Conservation (phyloP, 2,888 invertebrate species). For the Galerucella calmariensis region DNA sequence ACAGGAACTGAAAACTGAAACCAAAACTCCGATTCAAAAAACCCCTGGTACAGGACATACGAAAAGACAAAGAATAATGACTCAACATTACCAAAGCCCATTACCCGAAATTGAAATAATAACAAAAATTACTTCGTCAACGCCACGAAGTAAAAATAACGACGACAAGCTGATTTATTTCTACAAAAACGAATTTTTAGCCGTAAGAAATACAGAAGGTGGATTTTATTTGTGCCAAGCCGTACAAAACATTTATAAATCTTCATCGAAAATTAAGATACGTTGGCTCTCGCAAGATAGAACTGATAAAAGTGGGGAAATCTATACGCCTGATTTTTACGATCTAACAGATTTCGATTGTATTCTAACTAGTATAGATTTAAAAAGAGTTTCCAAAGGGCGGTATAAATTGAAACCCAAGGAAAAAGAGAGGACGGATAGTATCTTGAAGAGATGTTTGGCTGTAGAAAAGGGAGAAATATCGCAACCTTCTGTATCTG, state of each 20-base stretch:
- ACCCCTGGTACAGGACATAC: conserved; percentile 60
- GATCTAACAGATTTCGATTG: conserved; percentile 90
- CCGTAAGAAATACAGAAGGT: conserved; percentile 90
- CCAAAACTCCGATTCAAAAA: conserved; percentile 58
- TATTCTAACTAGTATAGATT: conserved; percentile 85
- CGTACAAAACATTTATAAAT: conserved; percentile 89
- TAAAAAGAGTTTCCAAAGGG: conserved; percentile 79
- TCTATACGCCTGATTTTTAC: conserved; percentile 82
- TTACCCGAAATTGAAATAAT: conserved; percentile 81
- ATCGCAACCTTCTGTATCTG: conserved; percentile 71
- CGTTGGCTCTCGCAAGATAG: conserved; percentile 89
- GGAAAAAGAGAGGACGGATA: conserved; percentile 83
- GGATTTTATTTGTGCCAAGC: conserved; percentile 90
- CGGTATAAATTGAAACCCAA: conserved; percentile 76
- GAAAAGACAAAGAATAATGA: conserved; percentile 72
- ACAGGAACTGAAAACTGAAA: conserved; percentile 56
- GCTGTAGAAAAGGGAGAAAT: conserved; percentile 78
- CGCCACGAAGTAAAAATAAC: conserved; percentile 68
- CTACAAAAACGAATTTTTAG: conserved; percentile 92
- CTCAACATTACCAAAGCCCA: conserved; percentile 86
- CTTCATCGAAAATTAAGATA: conserved; percentile 86
- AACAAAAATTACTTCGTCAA: conserved; percentile 75
- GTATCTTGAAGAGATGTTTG: conserved; percentile 85
- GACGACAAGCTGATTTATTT: conserved; percentile 88
- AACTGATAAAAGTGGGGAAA: conserved; percentile 44